phyloP scores from a whole-genome alignment of 1,140 invertebrate species.

The Rhizoglyphus robini region DNA sequence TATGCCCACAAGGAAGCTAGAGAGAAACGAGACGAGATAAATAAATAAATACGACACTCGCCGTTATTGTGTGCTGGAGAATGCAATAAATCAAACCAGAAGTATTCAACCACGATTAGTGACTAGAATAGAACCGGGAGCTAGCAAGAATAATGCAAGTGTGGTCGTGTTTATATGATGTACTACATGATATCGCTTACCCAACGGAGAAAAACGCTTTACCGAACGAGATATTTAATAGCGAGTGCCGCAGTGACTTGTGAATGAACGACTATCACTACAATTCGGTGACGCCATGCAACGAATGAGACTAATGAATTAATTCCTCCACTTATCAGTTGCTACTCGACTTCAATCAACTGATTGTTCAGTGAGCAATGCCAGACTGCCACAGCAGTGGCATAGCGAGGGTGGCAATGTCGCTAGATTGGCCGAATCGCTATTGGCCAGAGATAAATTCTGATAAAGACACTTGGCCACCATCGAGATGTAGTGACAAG shows the following conservation, averaged over 20 bases:
- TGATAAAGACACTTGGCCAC: neutral
- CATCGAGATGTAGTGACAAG: constrained; percentile 3
- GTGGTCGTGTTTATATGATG: neutral
- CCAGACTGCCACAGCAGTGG: neutral
- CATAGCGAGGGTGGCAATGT: neutral
- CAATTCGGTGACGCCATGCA: neutral
- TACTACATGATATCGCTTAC: neutral
- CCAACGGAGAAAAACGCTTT: neutral
- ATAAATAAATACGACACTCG: neutral
- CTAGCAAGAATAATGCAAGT: neutral
- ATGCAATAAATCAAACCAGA: constrained; percentile 8
- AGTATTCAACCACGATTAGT: constrained; percentile 5
- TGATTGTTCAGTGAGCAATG: constrained; percentile 8
- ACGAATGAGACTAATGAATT: constrained; percentile 8
- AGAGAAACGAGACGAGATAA: neutral
- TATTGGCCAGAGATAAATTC: neutral
- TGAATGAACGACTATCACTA: constrained; percentile 1
- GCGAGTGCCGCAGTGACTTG: neutral
- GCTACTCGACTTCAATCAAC: too few relatives aligned
- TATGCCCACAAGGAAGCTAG: neutral
- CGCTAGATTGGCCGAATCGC: neutral
- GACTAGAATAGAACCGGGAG: constrained; percentile 5
- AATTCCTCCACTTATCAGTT: constrained; percentile 12
- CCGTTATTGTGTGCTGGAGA: neutral
- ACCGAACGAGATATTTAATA: neutral